These are phyloP conservation scores for Cantharis rustica DNA, from an alignment of 2,888 invertebrate species.

Conservation along the genomic window DNA sequence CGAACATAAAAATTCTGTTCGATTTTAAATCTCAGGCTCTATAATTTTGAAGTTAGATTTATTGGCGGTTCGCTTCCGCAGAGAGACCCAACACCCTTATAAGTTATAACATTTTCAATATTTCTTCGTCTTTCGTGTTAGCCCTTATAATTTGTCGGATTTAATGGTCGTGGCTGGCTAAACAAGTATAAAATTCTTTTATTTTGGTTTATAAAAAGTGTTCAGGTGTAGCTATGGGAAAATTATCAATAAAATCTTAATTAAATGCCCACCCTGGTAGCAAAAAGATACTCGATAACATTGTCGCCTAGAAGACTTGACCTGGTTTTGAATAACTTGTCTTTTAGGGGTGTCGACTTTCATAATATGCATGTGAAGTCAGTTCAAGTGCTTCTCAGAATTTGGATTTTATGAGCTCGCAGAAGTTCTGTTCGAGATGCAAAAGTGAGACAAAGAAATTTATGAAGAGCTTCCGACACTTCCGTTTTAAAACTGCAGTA, in stretches of 20 bases:
- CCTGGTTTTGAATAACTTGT: slow-evolving; percentile 28
- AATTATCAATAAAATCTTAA: slow-evolving; percentile 12
- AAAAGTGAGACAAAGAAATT: slow-evolving; percentile 3
- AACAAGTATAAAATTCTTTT: not conserved
- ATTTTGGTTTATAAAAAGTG: not conserved
- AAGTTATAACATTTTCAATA: not conserved
- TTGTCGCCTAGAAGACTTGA: slow-evolving; percentile 26
- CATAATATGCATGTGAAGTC: slow-evolving; percentile 32
- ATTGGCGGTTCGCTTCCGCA: not conserved
- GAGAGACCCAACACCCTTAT: not conserved
- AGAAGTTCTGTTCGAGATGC: slow-evolving; percentile 10
- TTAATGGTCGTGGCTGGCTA: not conserved
- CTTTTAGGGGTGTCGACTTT: slow-evolving; percentile 32
- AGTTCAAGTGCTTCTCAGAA: slow-evolving; percentile 32
- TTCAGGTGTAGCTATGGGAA: not conserved
- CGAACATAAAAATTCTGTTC: not conserved
- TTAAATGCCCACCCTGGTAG: slow-evolving; percentile 27
- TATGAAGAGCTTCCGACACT: slow-evolving; percentile 25
- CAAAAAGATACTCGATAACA: slow-evolving; percentile 27
- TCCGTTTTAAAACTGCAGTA: slow-evolving; percentile 11
- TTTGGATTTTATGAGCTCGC: slow-evolving; percentile 27
- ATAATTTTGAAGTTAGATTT: not conserved
- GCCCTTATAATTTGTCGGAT: not conserved
- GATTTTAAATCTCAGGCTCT: not conserved
- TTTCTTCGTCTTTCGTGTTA: not conserved